These are phyloP conservation scores for Chelmon rostratus DNA, from an alignment of 2,797 vertebrate species.

Conservation along the genomic window DNA sequence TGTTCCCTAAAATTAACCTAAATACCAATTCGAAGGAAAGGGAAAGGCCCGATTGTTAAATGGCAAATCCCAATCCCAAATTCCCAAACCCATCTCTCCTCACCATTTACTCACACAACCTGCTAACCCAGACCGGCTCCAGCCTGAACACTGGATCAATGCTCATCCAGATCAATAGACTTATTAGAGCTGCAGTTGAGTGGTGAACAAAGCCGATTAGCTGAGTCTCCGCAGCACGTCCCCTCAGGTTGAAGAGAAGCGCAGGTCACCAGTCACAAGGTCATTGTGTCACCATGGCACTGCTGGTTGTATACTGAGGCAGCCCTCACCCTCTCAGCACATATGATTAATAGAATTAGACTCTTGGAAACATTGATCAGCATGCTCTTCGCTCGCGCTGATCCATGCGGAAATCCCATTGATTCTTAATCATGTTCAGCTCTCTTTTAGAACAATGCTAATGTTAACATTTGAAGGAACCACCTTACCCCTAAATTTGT, in stretches of 20 bases:
- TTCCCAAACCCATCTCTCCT: constrained; percentile 17
- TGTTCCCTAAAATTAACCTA: constrained; percentile 36
- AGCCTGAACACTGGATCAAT: constrained; percentile 75
- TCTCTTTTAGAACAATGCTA: constrained; percentile 27
- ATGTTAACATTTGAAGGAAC: constrained; percentile 23
- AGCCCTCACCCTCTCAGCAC: constrained; percentile 40
- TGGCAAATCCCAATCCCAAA: constrained; percentile 15
- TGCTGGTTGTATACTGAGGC: constrained; percentile 32
- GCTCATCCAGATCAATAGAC: constrained; percentile 80
- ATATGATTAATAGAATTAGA: constrained; percentile 69
- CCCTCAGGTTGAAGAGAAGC: constrained; percentile 69
- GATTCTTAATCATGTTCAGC: constrained; percentile 50
- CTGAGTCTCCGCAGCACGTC: constrained; percentile 64
- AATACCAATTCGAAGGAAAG: constrained; percentile 31
- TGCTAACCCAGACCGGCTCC: constrained; percentile 59
- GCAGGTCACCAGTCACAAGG: constrained; percentile 81
- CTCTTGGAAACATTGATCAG: constrained; percentile 68
- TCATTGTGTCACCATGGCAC: constrained; percentile 43
- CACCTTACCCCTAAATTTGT: not conserved
- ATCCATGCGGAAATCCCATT: constrained; percentile 49
- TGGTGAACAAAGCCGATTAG: constrained; percentile 82
- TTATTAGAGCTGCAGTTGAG: constrained; percentile 80
- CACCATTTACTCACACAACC: constrained; percentile 49
- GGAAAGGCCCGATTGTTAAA: constrained; percentile 42
- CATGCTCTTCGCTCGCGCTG: constrained; percentile 20